phyloP scores from a whole-genome alignment of 2,113 vertebrate genomes.

The Sigmodon hispidus region DNA sequence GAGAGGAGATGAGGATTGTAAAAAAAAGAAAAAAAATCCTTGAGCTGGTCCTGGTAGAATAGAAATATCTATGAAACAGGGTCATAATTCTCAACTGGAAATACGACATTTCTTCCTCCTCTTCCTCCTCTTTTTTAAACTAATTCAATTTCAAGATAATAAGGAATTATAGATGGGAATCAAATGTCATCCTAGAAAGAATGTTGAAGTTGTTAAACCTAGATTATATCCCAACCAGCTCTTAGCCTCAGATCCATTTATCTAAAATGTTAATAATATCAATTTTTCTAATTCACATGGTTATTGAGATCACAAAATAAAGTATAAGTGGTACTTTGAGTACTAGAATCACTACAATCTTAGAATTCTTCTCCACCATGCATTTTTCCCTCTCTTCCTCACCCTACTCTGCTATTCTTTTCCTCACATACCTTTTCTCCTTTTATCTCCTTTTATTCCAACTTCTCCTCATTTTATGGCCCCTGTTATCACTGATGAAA shows the following conservation, averaged over 20 bases:
- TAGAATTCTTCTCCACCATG: background rate
- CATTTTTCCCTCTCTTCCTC: background rate
- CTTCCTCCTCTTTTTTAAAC: constrained; percentile 37
- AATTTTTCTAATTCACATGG: constrained; percentile 38
- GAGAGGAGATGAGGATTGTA: background rate
- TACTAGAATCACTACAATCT: background rate
- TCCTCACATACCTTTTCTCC: background rate
- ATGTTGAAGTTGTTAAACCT: constrained; percentile 39
- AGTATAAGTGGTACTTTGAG: constrained; percentile 1
- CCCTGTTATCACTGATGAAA: background rate
- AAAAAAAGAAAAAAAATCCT: too few relatives aligned
- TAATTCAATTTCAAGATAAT: constrained; percentile 52
- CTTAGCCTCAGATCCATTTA: constrained; percentile 56
- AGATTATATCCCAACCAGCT: constrained; percentile 51
- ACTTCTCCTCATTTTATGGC: background rate
- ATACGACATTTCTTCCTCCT: constrained; percentile 7
- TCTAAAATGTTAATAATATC: constrained; percentile 59
- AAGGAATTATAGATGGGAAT: background rate
- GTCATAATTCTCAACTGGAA: constrained; percentile 17
- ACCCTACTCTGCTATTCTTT: background rate
- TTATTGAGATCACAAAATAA: constrained; percentile 42
- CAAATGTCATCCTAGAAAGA: constrained; percentile 64
- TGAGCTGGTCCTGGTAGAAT: background rate
- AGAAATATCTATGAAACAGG: constrained; percentile 2
- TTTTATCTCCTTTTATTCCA: background rate